Evolutionary conservation across 2,113 vertebrate species (phyloP).

Genomic region (Heliornis fulica): DNA sequence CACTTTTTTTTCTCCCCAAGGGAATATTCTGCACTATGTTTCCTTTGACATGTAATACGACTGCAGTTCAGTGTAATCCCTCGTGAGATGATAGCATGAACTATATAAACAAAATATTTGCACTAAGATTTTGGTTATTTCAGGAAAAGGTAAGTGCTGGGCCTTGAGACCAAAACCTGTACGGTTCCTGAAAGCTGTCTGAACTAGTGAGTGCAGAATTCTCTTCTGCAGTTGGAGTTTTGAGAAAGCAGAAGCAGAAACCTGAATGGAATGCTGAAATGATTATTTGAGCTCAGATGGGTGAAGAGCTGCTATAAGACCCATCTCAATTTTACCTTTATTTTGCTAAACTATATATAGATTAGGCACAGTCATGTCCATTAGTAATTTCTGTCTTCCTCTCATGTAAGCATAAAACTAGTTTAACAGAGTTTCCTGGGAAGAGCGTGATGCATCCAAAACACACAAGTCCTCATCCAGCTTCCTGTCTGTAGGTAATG

Average conservation of each 20-base stretch:
- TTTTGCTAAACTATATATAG: conserved; percentile 62
- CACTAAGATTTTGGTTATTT: conserved; percentile 13
- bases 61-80: not conserved
- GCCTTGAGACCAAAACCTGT: not conserved
- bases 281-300: not conserved
- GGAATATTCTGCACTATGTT: not conserved
- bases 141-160: conserved; percentile 1
- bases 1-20: not conserved
- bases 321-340: not conserved
- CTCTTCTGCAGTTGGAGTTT: not conserved
- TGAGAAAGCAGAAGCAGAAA: not conserved
- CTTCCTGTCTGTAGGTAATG: conserved; percentile 77
- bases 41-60: not conserved
- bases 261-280: not conserved
- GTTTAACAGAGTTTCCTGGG: conserved; percentile 74
- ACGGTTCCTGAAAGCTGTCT: not conserved
- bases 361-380: conserved; percentile 63
- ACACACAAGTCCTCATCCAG: conserved; percentile 70
- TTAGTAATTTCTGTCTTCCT: conserved; percentile 61
- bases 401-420: conserved; percentile 62
- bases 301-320: not conserved
- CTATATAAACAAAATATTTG: not conserved
- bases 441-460: conserved; percentile 70
- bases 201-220: not conserved
- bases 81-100: not conserved